phyloP scores from a whole-genome alignment of 2,113 vertebrate species.

The Naja naja region DNA sequence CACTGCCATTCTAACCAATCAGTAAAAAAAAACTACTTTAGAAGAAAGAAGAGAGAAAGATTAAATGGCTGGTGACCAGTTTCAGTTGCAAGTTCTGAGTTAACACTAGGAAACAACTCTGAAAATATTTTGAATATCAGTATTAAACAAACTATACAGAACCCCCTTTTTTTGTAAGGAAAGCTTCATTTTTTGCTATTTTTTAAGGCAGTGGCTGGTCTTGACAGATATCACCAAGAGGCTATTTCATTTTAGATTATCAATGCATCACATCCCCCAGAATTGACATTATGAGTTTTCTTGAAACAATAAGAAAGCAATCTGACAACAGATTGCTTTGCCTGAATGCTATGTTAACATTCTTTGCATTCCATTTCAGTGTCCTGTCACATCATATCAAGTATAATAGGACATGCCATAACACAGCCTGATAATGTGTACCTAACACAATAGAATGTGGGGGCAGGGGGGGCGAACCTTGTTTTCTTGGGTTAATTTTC shows the following conservation, averaged over 20 bases:
- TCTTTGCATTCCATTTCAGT: slow-evolving; percentile 20
- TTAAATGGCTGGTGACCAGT: background rate
- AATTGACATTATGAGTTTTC: background rate
- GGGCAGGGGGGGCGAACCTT: background rate
- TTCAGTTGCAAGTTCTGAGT: background rate
- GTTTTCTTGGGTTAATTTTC: background rate
- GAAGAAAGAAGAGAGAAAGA: background rate
- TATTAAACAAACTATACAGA: background rate
- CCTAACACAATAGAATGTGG: background rate
- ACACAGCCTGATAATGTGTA: background rate
- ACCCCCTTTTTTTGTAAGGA: background rate
- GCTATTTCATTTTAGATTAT: background rate
- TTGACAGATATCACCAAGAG: background rate
- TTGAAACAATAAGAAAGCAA: slow-evolving; percentile 5
- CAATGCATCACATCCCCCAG: background rate
- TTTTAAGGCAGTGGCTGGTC: background rate
- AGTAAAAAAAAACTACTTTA: background rate
- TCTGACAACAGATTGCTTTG: background rate
- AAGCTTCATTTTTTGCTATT: background rate
- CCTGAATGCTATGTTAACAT: background rate
- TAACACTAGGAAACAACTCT: background rate
- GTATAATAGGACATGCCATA: background rate
- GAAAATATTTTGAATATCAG: background rate
- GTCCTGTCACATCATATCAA: background rate
- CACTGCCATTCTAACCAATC: background rate